Base-by-base conservation (phyloP, 2,797 vertebrate genomes). In the Lutjanus argentimaculatus region DNA sequence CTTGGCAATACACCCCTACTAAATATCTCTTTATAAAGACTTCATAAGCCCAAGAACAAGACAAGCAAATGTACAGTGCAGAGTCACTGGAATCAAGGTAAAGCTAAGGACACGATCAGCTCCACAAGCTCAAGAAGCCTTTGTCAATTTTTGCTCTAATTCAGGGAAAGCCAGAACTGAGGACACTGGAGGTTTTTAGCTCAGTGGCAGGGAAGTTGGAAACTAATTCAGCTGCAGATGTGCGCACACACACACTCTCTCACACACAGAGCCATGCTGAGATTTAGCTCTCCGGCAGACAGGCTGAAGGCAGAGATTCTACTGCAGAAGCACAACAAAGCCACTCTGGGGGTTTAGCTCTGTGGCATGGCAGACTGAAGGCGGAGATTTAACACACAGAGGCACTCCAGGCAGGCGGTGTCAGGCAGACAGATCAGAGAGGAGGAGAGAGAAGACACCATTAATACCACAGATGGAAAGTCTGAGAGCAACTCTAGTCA, bases 271-370 rank as follows among this genome's bases (percentile, higher is more conserved):
- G 67, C 46, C 78, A 87, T 49, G 72, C 78, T 74, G 78, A 90
- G 79, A 75, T 76, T 78, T 75, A 56, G 79, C 79, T 80, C 58
- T 67, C 56, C 16, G 2, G 80, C 85, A 90, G 82, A 85, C 83
- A 85, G 78, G 69, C 85, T 88, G 89, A 90, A 85, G 83, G 79
- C 83, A 78, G 82, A 85, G 86, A 78, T 86, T 85, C 86, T 68
- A 72, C 80, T 82, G 87, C 84, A 89, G 89, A 77, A 86, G 79
- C 75, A 83, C 88, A 86, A 90, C 90, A 91, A 87, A 92, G 85
- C 84, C 75, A 85, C 88, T 85, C 79, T 72, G 69, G 87, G 81
- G 85, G 56, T 87, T 91, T 84, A 87, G 83, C 79, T 90, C 72
- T 52, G 81, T 85, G 85, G 77, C 76, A 52, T 69, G 71, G 86